Evolutionary conservation across 2,113 vertebrate species (phyloP).

Genomic region (Galemys pyrenaicus): DNA sequence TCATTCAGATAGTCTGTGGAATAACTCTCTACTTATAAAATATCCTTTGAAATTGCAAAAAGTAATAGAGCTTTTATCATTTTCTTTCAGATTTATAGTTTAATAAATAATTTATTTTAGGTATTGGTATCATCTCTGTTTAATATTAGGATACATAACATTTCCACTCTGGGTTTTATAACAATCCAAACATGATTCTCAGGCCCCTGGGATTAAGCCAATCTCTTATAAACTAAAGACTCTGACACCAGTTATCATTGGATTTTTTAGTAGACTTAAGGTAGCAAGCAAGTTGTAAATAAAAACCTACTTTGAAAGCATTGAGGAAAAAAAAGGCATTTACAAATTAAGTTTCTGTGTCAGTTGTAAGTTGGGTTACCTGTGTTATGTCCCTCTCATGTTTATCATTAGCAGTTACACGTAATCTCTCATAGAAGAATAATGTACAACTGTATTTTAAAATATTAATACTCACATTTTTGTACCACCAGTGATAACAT

Average conservation of each 20-base stretch:
- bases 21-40: background rate
- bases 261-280: constrained; percentile 11
- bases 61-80: constrained; percentile 24
- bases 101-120: constrained; percentile 31
- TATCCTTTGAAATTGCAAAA: constrained; percentile 1
- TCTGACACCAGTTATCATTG: background rate
- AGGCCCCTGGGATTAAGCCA: background rate
- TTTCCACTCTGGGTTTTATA: constrained; percentile 36
- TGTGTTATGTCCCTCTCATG: background rate
- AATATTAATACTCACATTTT: constrained; percentile 4
- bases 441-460: background rate
- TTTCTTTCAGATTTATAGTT: constrained; percentile 47
- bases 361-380: background rate
- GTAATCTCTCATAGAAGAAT: background rate
- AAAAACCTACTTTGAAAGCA: background rate
- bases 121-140: background rate
- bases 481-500: background rate
- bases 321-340: background rate
- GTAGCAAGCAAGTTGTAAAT: background rate
- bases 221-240: background rate
- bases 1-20: background rate
- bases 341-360: constrained; percentile 38
- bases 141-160: background rate
- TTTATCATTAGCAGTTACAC: constrained; percentile 14
- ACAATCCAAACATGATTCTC: background rate